Evolutionary conservation across 2,888 invertebrate genomes (phyloP).

Genomic region (Pilophorus perplexus): DNA sequence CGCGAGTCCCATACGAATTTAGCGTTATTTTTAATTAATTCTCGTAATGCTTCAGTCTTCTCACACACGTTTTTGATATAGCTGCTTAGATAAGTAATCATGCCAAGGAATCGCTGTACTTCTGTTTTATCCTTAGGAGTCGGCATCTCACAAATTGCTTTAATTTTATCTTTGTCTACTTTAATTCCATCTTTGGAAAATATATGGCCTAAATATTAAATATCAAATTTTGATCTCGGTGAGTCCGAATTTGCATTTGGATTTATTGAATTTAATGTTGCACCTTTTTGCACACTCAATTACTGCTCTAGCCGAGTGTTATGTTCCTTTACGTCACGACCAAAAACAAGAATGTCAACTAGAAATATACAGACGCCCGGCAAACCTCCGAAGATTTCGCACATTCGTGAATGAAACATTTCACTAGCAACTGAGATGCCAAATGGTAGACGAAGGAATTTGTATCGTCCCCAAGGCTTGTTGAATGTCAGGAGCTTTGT

Average conservation of each 20-base stretch:
- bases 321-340: no score
- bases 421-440: conserved; percentile 1
- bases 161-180: no score
- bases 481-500: conserved; percentile 12
- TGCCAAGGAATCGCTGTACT: no score
- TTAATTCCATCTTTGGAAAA: no score
- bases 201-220: no score
- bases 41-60: conserved; percentile 45
- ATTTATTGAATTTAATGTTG: no score
- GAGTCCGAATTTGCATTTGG: no score
- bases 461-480: conserved; percentile 10
- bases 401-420: conserved; percentile 10
- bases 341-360: conserved; percentile 14
- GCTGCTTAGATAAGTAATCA: no score
- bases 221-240: no score
- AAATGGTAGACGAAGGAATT: conserved; percentile 14
- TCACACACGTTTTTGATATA: no score
- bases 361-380: conserved; percentile 22
- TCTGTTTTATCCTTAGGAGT: no score
- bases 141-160: no score
- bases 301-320: neutral
- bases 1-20: conserved; percentile 20
- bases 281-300: conserved; percentile 10
- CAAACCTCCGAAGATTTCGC: neutral
- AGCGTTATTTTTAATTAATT: conserved; percentile 41